Evolutionary conservation across 2,113 vertebrate species (phyloP), one percentile per base, ranked within the genome.

Genomic region (crab-eating macaque (Macaca fascicularis)): DNA sequence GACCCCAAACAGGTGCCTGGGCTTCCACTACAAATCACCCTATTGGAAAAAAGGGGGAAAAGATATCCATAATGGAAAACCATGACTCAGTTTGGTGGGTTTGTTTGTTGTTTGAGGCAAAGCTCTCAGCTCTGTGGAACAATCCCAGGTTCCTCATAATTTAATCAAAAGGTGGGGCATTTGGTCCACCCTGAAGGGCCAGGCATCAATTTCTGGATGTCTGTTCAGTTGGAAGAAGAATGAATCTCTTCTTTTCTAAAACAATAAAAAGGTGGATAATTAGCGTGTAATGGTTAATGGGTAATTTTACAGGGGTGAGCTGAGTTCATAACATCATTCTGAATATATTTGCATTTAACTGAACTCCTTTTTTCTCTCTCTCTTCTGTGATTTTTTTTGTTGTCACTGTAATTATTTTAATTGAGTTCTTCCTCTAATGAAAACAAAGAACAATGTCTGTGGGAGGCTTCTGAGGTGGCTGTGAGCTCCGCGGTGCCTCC

Each of bases 341-440:
- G 89, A 81, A 83, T 69, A 32, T 11, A 64, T 90, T 52, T 84
- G 90, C 87, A 86, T 79, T 43, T 32, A 86, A 79, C 92, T 30
- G 43, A 86, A 70, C 43, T 88, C 64, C 61, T 35, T 40, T 35
- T 48, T 48, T 22, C 6, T 50, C 20, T 25, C 75, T 74, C 45
- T 59, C 78, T 45, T 59, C 79, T 50, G 52, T 32, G 64, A 87
- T 55, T 81, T 96, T 89, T 91, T 38, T 89, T 61, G 57, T 78
- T 64, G 75, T 78, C 78, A 83, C 83, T 96, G 87, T 97, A 96
- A 98, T 98, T 96, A 97, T 92, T 95, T 96, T 98, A 83, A 98
- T 96, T 97, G 95, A 86, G 95, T 90, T 89, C 80, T 93, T 97
- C 90, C 94, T 79, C 74, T 95, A 90, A 96, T 40, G 94, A 89